A percentile compares a stretch with the other conserved stretches of the same genome.
Evolutionary conservation across 2,113 vertebrate genomes (phyloP).

Genomic region (Podarcis cretensis): DNA sequence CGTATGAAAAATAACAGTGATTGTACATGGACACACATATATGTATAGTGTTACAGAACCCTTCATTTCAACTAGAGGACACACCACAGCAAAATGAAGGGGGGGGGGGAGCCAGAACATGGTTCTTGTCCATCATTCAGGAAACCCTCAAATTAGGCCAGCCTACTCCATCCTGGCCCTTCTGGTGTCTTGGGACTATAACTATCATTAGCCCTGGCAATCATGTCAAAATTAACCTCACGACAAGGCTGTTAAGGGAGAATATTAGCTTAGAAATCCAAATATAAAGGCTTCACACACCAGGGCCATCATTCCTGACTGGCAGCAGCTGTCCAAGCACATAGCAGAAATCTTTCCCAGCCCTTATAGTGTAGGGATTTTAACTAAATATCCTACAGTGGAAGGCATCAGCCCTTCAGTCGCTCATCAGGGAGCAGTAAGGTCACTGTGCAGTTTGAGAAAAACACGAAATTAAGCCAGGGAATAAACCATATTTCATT

Average conservation of each 20-base stretch:
- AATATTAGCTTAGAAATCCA: background rate
- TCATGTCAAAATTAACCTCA: background rate
- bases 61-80: background rate
- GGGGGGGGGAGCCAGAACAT: background rate
- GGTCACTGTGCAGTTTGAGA: background rate
- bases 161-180: background rate
- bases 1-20: background rate
- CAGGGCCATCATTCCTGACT: background rate
- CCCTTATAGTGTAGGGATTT: background rate
- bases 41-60: background rate
- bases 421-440: background rate
- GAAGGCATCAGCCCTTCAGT: background rate
- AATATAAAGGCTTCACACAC: background rate
- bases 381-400: background rate
- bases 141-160: background rate
- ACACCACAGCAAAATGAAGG: background rate
- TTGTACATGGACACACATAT: background rate
- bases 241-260: background rate
- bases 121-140: background rate
- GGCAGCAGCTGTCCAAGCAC: background rate
- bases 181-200: background rate
- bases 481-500: too few species aligned
- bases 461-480: background rate
- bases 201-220: background rate
- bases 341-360: background rate